phyloP scores from a whole-genome alignment of 2,888 invertebrate genomes.

The Pinctada fucata region DNA sequence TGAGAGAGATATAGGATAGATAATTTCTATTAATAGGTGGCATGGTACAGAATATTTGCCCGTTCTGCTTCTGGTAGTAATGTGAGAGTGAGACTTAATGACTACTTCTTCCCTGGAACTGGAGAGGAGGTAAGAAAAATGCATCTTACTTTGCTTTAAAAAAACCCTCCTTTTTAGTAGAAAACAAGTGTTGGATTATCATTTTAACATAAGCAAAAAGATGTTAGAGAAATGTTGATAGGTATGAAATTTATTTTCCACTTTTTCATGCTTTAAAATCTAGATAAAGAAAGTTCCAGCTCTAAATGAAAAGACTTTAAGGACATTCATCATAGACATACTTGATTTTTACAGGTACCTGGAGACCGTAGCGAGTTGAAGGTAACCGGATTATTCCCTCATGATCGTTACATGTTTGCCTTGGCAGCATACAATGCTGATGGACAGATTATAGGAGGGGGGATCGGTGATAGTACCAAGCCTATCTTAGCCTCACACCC shows the following conservation, averaged over 20 bases:
- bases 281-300: too few species aligned
- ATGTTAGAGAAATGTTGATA: too few species aligned
- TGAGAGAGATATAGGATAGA: neutral
- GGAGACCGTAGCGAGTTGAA: constrained; percentile 67
- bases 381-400: constrained; percentile 69
- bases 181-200: too few species aligned
- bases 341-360: constrained; percentile 65
- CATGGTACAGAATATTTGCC: constrained; percentile 75
- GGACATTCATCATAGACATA: too few species aligned
- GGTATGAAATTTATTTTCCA: too few species aligned
- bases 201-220: too few species aligned
- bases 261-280: too few species aligned
- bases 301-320: too few species aligned
- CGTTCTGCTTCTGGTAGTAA: constrained; percentile 70
- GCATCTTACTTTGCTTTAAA: too few species aligned
- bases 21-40: constrained; percentile 61
- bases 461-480: constrained; percentile 73
- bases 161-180: too few species aligned
- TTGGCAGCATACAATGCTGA: constrained; percentile 75
- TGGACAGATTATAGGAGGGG: constrained; percentile 75
- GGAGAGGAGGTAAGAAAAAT: constrained; percentile 68
- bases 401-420: constrained; percentile 75
- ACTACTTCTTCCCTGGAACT: constrained; percentile 72
- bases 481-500: constrained; percentile 75
- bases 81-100: constrained; percentile 75